These are phyloP conservation scores for Ctenomys sociabilis DNA, from an alignment of 2,113 vertebrate species.

Conservation along the genomic window DNA sequence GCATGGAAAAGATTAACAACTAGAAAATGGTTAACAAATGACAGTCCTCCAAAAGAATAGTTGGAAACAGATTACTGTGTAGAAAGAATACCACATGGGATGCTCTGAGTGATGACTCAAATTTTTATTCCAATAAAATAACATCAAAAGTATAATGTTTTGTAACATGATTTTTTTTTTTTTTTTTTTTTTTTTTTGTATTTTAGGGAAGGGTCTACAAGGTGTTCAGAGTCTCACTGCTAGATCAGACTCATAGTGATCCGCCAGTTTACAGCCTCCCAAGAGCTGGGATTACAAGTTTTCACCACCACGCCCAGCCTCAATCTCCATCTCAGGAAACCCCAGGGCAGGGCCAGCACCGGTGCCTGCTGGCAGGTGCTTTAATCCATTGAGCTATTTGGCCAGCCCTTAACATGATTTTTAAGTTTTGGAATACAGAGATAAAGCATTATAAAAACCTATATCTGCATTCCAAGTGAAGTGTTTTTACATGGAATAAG, in stretches of 20 bases:
- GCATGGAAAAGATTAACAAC: not conserved
- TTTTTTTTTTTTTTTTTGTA: too few species aligned
- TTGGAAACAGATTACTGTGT: not conserved
- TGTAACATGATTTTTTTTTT: not conserved
- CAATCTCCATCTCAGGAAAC: too few species aligned
- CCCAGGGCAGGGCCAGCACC: too few species aligned
- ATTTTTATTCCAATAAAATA: not conserved
- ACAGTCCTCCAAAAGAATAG: not conserved
- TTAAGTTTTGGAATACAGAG: not conserved
- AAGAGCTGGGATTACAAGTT: too few species aligned
- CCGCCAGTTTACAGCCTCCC: too few species aligned
- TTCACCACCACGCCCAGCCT: too few species aligned
- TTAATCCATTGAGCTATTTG: too few species aligned
- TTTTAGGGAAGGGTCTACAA: too few species aligned
- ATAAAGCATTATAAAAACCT: not conserved
- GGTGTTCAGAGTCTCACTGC: too few species aligned
- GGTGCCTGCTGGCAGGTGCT: too few species aligned
- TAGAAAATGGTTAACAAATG: not conserved
- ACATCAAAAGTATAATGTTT: not conserved
- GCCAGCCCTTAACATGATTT: not conserved
- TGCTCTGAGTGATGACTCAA: not conserved
- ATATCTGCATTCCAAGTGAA: not conserved
- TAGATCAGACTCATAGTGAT: too few species aligned
- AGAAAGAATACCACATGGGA: not conserved
- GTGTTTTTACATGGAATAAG: not conserved